Percentiles rank a stretch among this genome's conserved stretches.
phyloP scores from a whole-genome alignment of 64 coral and sea anemone species.

The Anthopleura sola region DNA sequence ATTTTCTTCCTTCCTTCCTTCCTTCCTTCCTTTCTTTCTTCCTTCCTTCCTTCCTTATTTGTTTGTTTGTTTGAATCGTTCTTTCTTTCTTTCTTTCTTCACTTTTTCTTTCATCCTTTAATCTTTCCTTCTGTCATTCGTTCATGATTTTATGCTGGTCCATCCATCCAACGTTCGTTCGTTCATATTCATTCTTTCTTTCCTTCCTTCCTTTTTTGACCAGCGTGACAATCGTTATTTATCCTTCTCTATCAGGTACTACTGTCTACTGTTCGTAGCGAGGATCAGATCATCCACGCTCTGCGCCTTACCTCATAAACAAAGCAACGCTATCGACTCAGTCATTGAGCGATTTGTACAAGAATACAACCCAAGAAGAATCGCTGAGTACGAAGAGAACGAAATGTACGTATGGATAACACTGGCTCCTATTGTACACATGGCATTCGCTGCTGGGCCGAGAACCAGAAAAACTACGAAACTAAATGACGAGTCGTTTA shows the following conservation, averaged over 20 bases:
- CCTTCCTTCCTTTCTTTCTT: no score
- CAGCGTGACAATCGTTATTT: no score
- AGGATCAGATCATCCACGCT: slow-evolving; percentile 13
- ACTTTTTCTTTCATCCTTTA: no score
- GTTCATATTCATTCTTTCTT: no score
- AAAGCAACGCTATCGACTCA: background rate
- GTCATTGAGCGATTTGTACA: background rate
- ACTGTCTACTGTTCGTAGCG: slow-evolving; percentile 7
- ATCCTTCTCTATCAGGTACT: background rate
- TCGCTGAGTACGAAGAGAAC: background rate
- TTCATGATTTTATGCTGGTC: no score
- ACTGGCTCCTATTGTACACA: slow-evolving; percentile 2
- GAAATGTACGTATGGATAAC: slow-evolving; percentile 15
- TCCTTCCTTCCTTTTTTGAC: no score
- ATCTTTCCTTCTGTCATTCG: no score
- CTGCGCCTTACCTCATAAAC: background rate
- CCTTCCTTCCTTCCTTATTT: no score
- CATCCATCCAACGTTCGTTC: no score
- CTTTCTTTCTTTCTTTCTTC: no score
- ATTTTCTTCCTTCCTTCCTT: no score
- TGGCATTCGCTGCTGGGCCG: background rate
- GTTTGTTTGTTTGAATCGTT: no score
- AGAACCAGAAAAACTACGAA: background rate
- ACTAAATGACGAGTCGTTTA: background rate
- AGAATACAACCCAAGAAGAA: background rate